These are phyloP conservation scores for Cyanistes caeruleus DNA, from an alignment of 2,113 vertebrate species.

Conservation along the genomic window DNA sequence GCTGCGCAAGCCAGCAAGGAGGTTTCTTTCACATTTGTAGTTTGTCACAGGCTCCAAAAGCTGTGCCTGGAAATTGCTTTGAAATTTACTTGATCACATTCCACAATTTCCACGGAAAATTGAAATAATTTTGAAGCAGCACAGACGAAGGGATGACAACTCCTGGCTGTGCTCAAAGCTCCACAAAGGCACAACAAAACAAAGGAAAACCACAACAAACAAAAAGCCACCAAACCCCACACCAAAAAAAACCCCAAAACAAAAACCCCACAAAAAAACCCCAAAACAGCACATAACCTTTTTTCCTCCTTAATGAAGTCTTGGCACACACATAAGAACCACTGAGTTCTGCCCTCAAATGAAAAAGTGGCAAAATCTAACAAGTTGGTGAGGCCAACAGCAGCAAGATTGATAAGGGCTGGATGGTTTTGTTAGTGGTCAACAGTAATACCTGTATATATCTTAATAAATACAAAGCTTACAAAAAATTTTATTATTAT, in stretches of 20 bases:
- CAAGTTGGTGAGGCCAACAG: background rate
- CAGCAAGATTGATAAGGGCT: background rate
- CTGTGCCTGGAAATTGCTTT: background rate
- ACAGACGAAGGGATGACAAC: background rate
- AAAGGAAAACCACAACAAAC: background rate
- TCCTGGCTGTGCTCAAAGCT: background rate
- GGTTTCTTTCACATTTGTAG: background rate
- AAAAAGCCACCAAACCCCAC: background rate
- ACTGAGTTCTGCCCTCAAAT: background rate
- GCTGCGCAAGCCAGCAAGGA: background rate
- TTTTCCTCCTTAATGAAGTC: background rate
- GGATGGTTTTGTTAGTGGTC: background rate
- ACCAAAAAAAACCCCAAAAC: fast-evolving
- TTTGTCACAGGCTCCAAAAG: background rate
- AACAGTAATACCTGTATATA: background rate
- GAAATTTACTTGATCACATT: background rate
- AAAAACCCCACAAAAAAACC: background rate
- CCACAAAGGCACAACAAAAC: background rate
- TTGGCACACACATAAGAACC: background rate
- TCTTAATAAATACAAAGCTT: background rate
- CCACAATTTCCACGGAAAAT: background rate
- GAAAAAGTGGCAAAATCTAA: background rate
- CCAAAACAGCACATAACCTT: background rate
- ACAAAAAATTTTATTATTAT: background rate
- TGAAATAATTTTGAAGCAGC: background rate